Conservation (phyloP, 2,113 vertebrate genomes). For the Macrotus californicus region DNA sequence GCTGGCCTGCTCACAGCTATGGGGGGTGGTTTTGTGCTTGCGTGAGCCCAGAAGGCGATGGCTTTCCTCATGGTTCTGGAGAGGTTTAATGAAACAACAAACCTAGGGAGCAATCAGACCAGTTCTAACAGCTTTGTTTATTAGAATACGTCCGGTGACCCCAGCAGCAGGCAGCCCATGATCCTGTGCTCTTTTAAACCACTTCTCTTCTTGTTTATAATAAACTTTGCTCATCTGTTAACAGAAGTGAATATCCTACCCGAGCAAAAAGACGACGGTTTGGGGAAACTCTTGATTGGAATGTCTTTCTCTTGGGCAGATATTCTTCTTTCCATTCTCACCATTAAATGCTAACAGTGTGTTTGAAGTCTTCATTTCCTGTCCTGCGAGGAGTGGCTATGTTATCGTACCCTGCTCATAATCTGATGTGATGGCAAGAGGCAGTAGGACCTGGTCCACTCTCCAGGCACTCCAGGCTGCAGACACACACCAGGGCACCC, state of each 20-base stretch:
- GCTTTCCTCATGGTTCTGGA: background rate
- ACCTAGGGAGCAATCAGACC: background rate
- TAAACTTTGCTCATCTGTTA: background rate
- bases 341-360: background rate
- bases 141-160: background rate
- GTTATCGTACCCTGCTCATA: background rate
- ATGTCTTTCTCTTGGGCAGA: background rate
- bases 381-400: background rate
- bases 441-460: background rate
- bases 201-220: background rate
- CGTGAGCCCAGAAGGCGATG: background rate
- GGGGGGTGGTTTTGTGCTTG: background rate
- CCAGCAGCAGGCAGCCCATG: background rate
- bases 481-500: background rate
- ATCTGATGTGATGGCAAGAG: background rate
- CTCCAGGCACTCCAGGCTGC: background rate
- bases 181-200: background rate
- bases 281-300: background rate
- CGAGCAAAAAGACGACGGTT: background rate
- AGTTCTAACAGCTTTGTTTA: background rate
- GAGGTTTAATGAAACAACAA: background rate
- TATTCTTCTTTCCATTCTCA: background rate
- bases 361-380: background rate
- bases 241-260: background rate
- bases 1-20: background rate